A percentile compares a stretch with the other conserved stretches of the same genome.
Conservation (phyloP, 2,113 vertebrate genomes). For the Cynocephalus volans region DNA sequence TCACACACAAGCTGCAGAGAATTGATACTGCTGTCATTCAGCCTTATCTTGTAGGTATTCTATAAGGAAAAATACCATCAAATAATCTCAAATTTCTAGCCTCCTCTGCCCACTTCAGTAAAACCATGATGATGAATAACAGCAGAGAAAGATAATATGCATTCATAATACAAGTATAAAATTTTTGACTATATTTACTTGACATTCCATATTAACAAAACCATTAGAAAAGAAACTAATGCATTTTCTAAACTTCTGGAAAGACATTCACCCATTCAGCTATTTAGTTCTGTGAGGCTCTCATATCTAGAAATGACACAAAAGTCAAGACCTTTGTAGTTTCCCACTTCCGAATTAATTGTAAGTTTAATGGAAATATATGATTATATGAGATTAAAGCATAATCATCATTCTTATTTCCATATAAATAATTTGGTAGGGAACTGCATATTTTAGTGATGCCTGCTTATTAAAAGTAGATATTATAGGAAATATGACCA, state of each 20-base stretch:
- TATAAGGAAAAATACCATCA: conserved; percentile 26
- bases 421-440: conserved; percentile 34
- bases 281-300: neutral
- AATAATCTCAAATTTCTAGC: neutral
- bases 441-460: neutral
- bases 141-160: neutral
- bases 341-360: neutral
- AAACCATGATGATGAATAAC: neutral
- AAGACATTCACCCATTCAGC: neutral
- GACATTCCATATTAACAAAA: neutral
- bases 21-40: conserved; percentile 97
- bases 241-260: neutral
- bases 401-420: neutral
- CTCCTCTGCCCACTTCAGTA: neutral
- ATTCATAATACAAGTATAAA: neutral
- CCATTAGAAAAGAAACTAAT: neutral
- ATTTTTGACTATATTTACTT: neutral
- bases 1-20: conserved; percentile 97
- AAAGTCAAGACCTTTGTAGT: conserved; percentile 3
- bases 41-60: conserved; percentile 96
- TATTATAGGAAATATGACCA: neutral
- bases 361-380: neutral
- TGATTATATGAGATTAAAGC: neutral
- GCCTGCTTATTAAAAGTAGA: neutral
- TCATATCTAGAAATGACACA: conserved; percentile 38